Evolutionary conservation across 2,888 invertebrate genomes (phyloP).

Genomic region (Lasioglossum calceatum): DNA sequence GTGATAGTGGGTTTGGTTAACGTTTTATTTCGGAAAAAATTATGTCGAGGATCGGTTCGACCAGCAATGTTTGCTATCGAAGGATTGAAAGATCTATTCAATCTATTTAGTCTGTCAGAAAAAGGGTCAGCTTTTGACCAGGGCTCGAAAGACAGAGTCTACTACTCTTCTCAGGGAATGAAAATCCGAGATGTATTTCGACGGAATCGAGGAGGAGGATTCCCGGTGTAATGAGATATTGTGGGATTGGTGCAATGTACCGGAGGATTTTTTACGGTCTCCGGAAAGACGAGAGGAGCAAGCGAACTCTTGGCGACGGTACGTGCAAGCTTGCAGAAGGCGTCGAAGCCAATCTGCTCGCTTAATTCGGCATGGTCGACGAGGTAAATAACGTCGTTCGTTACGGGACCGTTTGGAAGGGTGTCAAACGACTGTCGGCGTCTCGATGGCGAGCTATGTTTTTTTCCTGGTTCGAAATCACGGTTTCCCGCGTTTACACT

Average conservation of each 20-base stretch:
- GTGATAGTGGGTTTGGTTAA: too few relatives aligned
- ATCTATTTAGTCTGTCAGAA: too few relatives aligned
- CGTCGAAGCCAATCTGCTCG: slow-evolving; percentile 55
- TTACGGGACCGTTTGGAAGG: slow-evolving; percentile 74
- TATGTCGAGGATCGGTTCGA: too few relatives aligned
- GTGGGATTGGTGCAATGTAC: neutral
- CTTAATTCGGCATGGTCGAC: slow-evolving; percentile 49
- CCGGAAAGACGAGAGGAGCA: neutral
- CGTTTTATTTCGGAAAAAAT: neutral
- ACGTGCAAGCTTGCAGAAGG: slow-evolving; percentile 60
- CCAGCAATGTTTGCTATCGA: too few relatives aligned
- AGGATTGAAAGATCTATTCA: too few relatives aligned
- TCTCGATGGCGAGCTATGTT: slow-evolving; percentile 62
- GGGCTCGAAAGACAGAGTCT: neutral
- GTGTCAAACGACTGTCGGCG: slow-evolving; percentile 76
- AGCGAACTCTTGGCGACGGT: slow-evolving; percentile 20
- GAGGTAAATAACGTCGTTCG: slow-evolving; percentile 69
- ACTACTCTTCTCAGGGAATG: neutral
- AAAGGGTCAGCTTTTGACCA: neutral
- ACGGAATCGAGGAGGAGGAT: neutral
- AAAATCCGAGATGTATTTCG: neutral
- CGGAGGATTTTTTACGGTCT: slow-evolving; percentile 11
- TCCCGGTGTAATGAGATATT: neutral
- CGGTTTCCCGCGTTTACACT: slow-evolving; percentile 20
- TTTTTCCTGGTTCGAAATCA: slow-evolving; percentile 23